phyloP scores from a whole-genome alignment of 2,113 vertebrate species.

The Tetrao urogallus region DNA sequence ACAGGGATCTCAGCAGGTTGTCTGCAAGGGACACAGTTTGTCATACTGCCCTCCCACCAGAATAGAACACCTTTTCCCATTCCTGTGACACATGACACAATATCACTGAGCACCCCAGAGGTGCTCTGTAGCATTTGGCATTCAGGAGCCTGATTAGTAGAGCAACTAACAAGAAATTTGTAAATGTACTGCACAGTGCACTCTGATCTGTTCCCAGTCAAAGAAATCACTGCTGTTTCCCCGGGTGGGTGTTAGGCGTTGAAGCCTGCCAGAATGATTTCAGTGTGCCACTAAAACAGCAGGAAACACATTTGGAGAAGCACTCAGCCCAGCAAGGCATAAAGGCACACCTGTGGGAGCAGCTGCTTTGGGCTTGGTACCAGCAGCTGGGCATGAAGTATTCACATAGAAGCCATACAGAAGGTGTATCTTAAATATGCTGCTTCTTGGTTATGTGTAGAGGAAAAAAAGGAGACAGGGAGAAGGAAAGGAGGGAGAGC shows the following conservation, averaged over 20 bases:
- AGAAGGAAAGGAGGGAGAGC: too few relatives aligned
- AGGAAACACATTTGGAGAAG: neutral
- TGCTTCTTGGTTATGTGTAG: accelerated
- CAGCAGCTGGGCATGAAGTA: accelerated
- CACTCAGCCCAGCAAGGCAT: too few relatives aligned
- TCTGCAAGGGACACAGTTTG: neutral
- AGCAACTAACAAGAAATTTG: neutral
- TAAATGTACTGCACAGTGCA: accelerated
- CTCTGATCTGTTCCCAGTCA: neutral
- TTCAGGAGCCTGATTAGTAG: neutral
- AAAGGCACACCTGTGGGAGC: too few relatives aligned
- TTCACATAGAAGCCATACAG: accelerated
- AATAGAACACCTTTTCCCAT: neutral
- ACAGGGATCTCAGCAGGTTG: neutral
- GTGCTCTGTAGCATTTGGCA: neutral
- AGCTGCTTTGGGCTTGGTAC: accelerated
- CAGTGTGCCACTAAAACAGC: neutral
- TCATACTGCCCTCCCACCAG: neutral
- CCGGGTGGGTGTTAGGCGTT: neutral
- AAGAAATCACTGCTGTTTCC: neutral
- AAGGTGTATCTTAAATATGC: accelerated
- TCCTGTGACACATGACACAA: accelerated
- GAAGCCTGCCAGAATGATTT: neutral
- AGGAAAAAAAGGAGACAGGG: neutral
- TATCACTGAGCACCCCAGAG: neutral